Percentiles rank a stretch among this genome's conserved stretches.
These are phyloP conservation scores for Nycticorax nycticorax DNA, from an alignment of 2,113 vertebrate genomes.

Conservation along the genomic window DNA sequence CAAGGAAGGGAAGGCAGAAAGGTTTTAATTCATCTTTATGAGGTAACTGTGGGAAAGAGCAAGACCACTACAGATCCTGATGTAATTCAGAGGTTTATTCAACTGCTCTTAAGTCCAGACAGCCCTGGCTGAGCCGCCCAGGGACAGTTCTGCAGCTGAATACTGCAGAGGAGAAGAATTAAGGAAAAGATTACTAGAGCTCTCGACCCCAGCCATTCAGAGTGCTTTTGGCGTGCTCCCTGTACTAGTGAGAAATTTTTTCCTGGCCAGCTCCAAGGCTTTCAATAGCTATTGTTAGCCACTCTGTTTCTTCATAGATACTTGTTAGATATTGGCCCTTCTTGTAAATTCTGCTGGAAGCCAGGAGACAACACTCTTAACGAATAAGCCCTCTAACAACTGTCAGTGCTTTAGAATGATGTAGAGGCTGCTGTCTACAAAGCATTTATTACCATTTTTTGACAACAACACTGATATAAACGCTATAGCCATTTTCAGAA, in stretches of 20 bases:
- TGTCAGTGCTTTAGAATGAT: not conserved
- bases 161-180: not conserved
- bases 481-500: not conserved
- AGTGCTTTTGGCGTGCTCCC: not conserved
- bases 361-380: not conserved
- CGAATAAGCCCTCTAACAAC: not conserved
- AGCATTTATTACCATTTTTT: not conserved
- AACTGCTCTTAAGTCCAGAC: not conserved
- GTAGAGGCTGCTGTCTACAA: not conserved
- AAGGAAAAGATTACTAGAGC: not conserved
- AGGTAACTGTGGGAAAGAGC: not conserved
- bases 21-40: not conserved
- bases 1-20: not conserved
- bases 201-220: not conserved
- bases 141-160: not conserved
- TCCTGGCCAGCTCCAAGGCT: not conserved
- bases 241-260: not conserved
- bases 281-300: not conserved
- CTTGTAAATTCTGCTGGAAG: not conserved
- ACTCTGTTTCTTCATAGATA: not conserved
- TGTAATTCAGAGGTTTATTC: not conserved
- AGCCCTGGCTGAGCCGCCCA: not conserved
- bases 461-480: not conserved
- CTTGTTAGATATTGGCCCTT: not conserved
- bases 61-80: not conserved